Evolutionary conservation across 2,113 vertebrate species (phyloP).

Genomic region (Pituophis catenifer): DNA sequence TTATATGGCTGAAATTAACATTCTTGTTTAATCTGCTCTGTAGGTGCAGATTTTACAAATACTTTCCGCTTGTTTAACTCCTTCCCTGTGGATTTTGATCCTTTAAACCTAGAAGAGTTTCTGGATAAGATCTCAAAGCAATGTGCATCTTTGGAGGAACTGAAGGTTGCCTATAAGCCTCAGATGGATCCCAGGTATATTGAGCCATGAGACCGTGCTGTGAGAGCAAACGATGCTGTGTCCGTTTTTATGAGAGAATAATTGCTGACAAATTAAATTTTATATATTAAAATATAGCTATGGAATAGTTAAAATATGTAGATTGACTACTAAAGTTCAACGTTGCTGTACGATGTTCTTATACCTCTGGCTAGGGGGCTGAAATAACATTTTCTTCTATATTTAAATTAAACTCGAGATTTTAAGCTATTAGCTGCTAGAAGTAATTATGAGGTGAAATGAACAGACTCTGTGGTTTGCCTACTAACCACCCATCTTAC

Average conservation of each 20-base stretch:
- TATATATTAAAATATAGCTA: background rate
- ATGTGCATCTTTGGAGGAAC: constrained; percentile 88
- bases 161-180: constrained; percentile 83
- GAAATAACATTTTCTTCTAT: background rate
- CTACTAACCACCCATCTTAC: background rate
- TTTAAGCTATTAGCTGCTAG: background rate
- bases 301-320: background rate
- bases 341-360: background rate
- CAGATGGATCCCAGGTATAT: constrained; percentile 93
- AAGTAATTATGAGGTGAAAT: background rate
- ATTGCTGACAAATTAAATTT: background rate
- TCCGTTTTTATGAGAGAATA: background rate
- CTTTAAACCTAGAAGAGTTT: constrained; percentile 62
- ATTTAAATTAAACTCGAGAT: background rate
- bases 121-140: constrained; percentile 75
- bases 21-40: constrained; percentile 10
- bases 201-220: background rate
- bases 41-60: constrained; percentile 97
- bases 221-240: background rate
- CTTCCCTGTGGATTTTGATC: constrained; percentile 65
- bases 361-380: background rate
- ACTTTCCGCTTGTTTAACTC: constrained; percentile 85
- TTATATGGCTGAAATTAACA: background rate
- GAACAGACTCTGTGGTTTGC: background rate
- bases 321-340: background rate